phyloP scores from a whole-genome alignment of 2,113 vertebrate genomes.

The Petrocephalus zakoni region DNA sequence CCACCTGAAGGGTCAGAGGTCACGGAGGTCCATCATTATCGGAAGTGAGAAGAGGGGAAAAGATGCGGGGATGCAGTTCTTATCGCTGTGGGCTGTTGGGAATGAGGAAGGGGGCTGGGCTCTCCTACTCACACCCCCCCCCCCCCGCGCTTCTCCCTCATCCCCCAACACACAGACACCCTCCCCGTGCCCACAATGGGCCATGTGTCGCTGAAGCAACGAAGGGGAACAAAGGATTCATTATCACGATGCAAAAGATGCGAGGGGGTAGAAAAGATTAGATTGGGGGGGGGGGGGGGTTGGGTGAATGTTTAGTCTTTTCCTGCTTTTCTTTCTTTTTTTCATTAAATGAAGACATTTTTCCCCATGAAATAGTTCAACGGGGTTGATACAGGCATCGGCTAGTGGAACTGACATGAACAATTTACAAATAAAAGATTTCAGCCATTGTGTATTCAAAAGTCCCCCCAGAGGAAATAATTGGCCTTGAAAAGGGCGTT shows the following conservation, averaged over 20 bases:
- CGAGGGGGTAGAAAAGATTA: neutral
- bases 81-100: neutral
- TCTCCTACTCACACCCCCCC: neutral
- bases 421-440: neutral
- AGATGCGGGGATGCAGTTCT: neutral
- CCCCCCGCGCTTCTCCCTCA: neutral
- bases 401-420: neutral
- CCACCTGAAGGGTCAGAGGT: neutral
- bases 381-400: neutral
- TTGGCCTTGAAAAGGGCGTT: neutral
- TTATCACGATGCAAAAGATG: neutral
- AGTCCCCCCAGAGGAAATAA: neutral
- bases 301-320: neutral
- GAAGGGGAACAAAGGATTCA: neutral
- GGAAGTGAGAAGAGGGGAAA: neutral
- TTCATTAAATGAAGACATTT: neutral
- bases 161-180: neutral
- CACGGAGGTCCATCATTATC: neutral
- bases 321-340: neutral
- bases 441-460: neutral
- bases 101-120: neutral
- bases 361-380: neutral
- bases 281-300: too few species aligned
- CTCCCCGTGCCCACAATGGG: neutral
- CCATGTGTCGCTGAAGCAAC: neutral